Percentiles rank a stretch among this genome's conserved stretches.
Evolutionary conservation across 2,113 vertebrate genomes (phyloP).

Genomic region (Mohoua ochrocephala): DNA sequence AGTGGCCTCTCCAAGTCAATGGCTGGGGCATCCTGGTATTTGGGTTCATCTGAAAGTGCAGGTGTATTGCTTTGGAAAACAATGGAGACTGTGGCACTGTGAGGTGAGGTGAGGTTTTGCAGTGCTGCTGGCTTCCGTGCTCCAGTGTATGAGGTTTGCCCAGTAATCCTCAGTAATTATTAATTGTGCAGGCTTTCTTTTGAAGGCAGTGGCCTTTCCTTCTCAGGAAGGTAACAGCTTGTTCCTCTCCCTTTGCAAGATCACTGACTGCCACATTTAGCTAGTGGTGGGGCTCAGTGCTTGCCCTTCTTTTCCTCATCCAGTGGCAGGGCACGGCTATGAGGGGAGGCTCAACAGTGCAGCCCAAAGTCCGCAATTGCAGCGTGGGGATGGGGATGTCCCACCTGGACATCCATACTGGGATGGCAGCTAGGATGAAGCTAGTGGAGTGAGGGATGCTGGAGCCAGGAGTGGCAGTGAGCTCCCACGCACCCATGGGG

Average conservation of each 20-base stretch:
- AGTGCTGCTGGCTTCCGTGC: background rate
- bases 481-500: fast-evolving
- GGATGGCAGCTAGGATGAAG: background rate
- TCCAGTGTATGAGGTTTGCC: background rate
- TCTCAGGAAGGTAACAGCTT: background rate
- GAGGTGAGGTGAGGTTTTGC: background rate
- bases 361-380: background rate
- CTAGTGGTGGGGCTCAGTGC: fast-evolving
- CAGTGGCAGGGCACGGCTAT: fast-evolving
- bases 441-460: background rate
- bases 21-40: background rate
- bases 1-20: background rate
- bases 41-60: background rate
- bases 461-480: background rate
- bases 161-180: background rate
- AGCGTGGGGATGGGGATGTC: background rate
- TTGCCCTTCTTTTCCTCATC: background rate
- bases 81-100: background rate
- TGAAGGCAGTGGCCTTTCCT: background rate
- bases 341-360: background rate
- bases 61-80: background rate
- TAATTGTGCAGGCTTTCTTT: background rate
- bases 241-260: background rate
- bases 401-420: background rate
- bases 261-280: background rate